phyloP scores from a whole-genome alignment of 1,140 invertebrate genomes.

The Mycetomoellerius zeteki region DNA sequence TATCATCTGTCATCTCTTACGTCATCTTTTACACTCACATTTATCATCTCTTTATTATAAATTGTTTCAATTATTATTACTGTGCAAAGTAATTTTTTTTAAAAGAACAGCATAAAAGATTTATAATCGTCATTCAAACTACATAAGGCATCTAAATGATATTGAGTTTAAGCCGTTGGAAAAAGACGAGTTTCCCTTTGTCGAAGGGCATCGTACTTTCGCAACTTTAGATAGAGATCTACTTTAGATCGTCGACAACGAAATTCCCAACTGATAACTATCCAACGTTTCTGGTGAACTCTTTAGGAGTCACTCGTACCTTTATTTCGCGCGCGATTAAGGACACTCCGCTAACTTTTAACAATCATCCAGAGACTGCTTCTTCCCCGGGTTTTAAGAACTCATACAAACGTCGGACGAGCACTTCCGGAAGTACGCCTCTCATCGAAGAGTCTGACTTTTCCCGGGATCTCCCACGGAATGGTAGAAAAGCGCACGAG shows the following conservation, averaged over 20 bases:
- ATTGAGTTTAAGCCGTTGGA: not conserved
- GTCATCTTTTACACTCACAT: not conserved
- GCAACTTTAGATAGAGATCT: conserved; percentile 31
- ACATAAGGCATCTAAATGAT: not conserved
- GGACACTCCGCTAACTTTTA: conserved; percentile 59
- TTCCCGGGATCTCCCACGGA: not conserved
- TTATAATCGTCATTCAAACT: not conserved
- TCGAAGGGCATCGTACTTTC: conserved; percentile 11
- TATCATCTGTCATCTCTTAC: not conserved
- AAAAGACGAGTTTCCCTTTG: conserved; percentile 32
- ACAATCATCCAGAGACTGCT: conserved; percentile 58
- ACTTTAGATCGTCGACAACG: conserved; percentile 47
- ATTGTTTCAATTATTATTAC: not conserved
- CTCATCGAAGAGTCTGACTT: conserved; percentile 36
- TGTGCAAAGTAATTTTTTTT: not conserved
- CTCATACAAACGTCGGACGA: conserved; percentile 54
- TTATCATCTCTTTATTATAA: not conserved
- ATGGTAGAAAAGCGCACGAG: conserved; percentile 6
- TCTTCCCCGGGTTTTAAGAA: conserved; percentile 36
- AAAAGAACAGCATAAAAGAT: conserved; percentile 2
- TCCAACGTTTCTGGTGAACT: conserved; percentile 31
- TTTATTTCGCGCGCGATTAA: conserved; percentile 66
- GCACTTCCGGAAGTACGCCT: conserved; percentile 40
- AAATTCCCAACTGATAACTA: conserved; percentile 33
- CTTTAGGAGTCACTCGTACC: conserved; percentile 48